phyloP scores from a whole-genome alignment of 1,140 invertebrate genomes.

The Pygmarrhopalites habei region DNA sequence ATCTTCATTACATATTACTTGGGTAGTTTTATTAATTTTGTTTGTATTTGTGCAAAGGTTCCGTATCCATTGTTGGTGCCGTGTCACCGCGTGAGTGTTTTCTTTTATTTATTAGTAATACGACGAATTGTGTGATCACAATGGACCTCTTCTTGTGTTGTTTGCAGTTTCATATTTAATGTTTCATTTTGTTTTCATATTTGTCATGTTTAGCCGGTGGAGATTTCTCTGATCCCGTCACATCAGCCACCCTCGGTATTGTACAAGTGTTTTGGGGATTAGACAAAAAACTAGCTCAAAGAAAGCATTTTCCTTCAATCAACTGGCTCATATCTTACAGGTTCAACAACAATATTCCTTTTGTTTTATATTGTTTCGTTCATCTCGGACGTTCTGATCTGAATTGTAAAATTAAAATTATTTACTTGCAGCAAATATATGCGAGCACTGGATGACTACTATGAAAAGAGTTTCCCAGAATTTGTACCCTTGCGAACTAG shows the following conservation, averaged over 20 bases:
- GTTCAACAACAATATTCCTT: no score
- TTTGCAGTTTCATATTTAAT: no score
- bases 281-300: conserved; percentile 97
- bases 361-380: no score
- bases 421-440: conserved; percentile 78
- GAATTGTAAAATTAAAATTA: conserved; percentile 15
- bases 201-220: no score
- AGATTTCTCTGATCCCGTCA: conserved; percentile 99
- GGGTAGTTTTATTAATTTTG: no score
- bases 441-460: conserved; percentile 96
- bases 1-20: no score
- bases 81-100: conserved; percentile 99
- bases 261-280: conserved; percentile 99
- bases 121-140: no score
- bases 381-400: no score
- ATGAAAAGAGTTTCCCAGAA: conserved; percentile 97
- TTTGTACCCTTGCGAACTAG: conserved; percentile 91
- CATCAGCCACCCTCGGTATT: conserved; percentile 96
- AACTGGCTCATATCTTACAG: conserved; percentile 99
- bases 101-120: no score
- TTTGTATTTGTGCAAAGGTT: no score
- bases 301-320: conserved; percentile 99
- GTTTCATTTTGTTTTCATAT: no score
- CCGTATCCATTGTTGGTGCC: conserved; percentile 98
- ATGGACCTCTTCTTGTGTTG: no score